A percentile compares a stretch with the other conserved stretches of the same genome.
phyloP scores from a whole-genome alignment of 2,113 vertebrate species.

The Okapia johnstoni region DNA sequence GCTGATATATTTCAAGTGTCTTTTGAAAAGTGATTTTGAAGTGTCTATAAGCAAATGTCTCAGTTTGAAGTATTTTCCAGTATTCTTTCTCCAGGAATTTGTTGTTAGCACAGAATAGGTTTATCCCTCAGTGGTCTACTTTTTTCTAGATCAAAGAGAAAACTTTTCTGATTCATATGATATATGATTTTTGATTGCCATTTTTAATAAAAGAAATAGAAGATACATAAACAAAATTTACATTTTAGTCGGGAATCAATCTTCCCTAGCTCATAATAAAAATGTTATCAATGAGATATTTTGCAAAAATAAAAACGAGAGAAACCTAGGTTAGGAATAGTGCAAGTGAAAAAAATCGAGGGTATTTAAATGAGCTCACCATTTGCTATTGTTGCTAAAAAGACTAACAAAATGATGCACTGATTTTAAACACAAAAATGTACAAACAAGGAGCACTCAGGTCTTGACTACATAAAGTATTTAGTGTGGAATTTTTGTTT shows the following conservation, averaged over 20 bases:
- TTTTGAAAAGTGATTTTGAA: background rate
- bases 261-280: background rate
- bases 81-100: conserved; percentile 31
- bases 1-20: background rate
- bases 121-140: background rate
- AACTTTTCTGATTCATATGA: background rate
- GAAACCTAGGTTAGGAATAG: background rate
- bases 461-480: background rate
- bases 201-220: background rate
- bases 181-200: background rate
- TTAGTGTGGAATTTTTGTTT: background rate
- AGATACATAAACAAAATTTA: background rate
- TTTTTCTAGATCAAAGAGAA: background rate
- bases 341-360: background rate
- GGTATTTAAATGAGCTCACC: background rate
- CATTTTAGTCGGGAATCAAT: background rate
- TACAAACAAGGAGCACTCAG: background rate
- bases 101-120: background rate
- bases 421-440: background rate
- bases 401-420: background rate
- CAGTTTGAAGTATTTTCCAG: background rate
- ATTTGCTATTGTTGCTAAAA: background rate
- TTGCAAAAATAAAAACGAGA: background rate
- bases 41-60: background rate
- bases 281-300: background rate